These are phyloP conservation scores for Pygoscelis antarcticus DNA, from an alignment of 2,113 vertebrate species.

Conservation along the genomic window DNA sequence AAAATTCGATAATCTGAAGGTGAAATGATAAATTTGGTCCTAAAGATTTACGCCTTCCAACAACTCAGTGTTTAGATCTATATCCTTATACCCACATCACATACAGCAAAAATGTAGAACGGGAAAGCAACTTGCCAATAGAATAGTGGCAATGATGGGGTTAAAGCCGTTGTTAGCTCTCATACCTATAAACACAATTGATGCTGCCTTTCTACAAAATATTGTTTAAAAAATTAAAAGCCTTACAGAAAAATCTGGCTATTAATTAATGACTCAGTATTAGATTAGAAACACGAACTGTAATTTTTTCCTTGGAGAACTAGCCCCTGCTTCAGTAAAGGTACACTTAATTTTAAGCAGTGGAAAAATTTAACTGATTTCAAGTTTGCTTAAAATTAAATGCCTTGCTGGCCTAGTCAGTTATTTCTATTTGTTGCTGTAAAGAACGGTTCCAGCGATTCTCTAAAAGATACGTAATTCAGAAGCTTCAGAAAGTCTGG, in stretches of 20 bases:
- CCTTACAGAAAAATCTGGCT: neutral
- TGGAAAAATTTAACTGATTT: neutral
- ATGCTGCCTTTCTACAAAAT: neutral
- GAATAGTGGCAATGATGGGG: neutral
- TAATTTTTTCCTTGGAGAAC: neutral
- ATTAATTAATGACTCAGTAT: neutral
- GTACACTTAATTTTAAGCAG: neutral
- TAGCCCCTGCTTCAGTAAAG: neutral
- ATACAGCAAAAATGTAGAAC: neutral
- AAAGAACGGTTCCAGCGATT: neutral
- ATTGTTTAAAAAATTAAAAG: neutral
- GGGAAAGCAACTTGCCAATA: neutral
- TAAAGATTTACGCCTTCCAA: neutral
- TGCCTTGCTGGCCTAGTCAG: neutral
- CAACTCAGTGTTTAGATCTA: neutral
- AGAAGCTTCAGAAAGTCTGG: constrained; percentile 31
- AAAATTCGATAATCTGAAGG: neutral
- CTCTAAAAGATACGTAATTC: neutral
- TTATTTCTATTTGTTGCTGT: neutral
- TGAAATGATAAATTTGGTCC: neutral
- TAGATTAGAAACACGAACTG: neutral
- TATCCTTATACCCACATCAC: neutral
- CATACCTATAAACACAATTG: neutral
- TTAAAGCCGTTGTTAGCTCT: neutral
- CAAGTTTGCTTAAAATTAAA: neutral